These are phyloP conservation scores for Ciconia boyciana DNA, from an alignment of 2,113 vertebrate genomes.

Conservation along the genomic window DNA sequence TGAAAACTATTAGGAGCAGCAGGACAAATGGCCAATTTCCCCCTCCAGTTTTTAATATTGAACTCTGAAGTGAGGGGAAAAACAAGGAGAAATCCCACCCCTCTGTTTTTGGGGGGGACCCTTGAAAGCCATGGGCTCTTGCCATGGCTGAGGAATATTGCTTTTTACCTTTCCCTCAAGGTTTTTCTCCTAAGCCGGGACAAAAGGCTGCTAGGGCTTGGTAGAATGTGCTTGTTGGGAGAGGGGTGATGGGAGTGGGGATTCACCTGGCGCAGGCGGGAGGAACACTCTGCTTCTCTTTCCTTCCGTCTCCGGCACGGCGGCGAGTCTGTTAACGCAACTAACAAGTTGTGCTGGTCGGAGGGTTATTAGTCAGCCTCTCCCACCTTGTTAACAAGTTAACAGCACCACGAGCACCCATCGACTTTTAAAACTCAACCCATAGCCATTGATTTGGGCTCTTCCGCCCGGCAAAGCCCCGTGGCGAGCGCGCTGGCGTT, in stretches of 20 bases:
- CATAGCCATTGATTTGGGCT: accelerated
- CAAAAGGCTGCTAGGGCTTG: background rate
- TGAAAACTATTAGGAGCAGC: constrained; percentile 24
- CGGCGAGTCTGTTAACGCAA: accelerated
- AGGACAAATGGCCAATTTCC: background rate
- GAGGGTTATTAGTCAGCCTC: background rate
- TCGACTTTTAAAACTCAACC: background rate
- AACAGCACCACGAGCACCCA: accelerated
- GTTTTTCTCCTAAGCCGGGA: background rate
- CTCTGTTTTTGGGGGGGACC: background rate
- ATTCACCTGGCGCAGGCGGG: background rate
- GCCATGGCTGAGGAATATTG: background rate
- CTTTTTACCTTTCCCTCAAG: background rate
- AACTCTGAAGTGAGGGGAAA: background rate
- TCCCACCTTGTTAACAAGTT: background rate
- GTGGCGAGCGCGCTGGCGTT: background rate
- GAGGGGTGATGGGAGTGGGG: background rate
- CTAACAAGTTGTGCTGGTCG: accelerated
- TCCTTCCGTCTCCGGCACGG: background rate
- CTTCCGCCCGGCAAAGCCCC: background rate
- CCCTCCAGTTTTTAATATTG: background rate
- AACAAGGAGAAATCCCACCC: background rate
- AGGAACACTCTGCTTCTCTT: background rate
- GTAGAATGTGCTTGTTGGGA: background rate
- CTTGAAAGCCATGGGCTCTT: background rate